Evolutionary conservation across 2,797 vertebrate species (phyloP).

Genomic region (Pampus argenteus): DNA sequence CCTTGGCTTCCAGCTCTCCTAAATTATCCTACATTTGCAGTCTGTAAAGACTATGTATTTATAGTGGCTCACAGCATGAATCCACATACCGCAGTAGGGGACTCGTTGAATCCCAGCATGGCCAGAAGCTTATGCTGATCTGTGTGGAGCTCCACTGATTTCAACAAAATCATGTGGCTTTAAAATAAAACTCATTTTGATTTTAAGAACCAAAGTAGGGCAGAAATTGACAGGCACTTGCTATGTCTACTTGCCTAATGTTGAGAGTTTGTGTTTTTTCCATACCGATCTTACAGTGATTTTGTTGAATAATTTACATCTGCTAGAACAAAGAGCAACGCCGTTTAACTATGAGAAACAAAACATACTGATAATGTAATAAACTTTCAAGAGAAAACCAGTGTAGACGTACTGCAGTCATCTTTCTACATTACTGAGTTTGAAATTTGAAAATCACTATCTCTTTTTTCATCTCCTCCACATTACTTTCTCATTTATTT

Average conservation of each 20-base stretch:
- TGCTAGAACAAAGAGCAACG: conserved; percentile 11
- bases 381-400: neutral
- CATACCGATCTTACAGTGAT: neutral
- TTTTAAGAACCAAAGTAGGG: neutral
- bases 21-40: too few species aligned
- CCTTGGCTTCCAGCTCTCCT: conserved; percentile 30
- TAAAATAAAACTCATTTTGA: neutral
- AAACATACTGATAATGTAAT: conserved; percentile 1
- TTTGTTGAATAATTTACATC: conserved; percentile 8
- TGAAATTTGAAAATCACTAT: neutral
- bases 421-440: neutral
- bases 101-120: conserved; percentile 22
- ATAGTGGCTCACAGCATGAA: conserved; percentile 27
- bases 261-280: neutral
- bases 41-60: conserved; percentile 29
- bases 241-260: neutral
- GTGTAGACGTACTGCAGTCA: neutral
- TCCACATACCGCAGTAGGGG: conserved; percentile 9
- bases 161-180: conserved; percentile 1
- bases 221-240: neutral
- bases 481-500: neutral
- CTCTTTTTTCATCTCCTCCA: neutral
- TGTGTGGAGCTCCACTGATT: conserved; percentile 6
- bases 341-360: too few species aligned
- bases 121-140: conserved; percentile 31